phyloP scores from a whole-genome alignment of 2,888 invertebrate species.

The Rhingia rostrata region DNA sequence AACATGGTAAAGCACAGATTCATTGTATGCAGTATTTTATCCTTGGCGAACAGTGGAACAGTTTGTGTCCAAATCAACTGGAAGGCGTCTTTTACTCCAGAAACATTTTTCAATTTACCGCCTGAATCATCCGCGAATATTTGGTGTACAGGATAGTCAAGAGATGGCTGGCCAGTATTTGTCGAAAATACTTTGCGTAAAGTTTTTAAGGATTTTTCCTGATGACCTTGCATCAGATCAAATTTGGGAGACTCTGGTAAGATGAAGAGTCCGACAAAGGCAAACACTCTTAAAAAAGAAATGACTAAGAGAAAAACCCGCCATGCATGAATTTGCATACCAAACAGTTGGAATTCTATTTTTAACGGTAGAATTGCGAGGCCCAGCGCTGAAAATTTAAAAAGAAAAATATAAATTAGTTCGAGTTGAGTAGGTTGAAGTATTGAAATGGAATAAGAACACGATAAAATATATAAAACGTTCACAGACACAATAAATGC shows the following conservation, averaged over 20 bases:
- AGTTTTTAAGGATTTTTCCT: slow-evolving; percentile 85
- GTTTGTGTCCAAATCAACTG: slow-evolving; percentile 5
- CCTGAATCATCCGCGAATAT: slow-evolving; percentile 77
- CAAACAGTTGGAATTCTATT: slow-evolving; percentile 83
- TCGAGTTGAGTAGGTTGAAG: too few relatives aligned
- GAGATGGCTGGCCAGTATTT: slow-evolving; percentile 82
- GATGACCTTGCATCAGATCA: slow-evolving; percentile 86
- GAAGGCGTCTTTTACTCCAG: slow-evolving; percentile 77
- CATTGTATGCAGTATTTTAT: neutral
- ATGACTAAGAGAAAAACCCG: slow-evolving; percentile 88
- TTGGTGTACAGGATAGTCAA: slow-evolving; percentile 84
- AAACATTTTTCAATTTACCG: slow-evolving; percentile 78
- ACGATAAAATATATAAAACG: too few relatives aligned
- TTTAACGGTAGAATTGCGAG: slow-evolving; percentile 87
- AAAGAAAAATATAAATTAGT: too few relatives aligned
- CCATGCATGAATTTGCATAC: slow-evolving; percentile 88
- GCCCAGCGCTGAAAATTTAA: slow-evolving; percentile 84
- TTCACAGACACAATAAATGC: too few relatives aligned
- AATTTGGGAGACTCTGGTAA: slow-evolving; percentile 93
- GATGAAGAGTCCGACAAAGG: slow-evolving; percentile 85
- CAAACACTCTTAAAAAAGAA: slow-evolving; percentile 86
- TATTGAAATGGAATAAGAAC: too few relatives aligned
- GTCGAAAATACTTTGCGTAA: slow-evolving; percentile 85
- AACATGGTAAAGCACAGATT: slow-evolving; percentile 3
- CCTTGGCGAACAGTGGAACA: slow-evolving; percentile 1